Percentiles rank a stretch among this genome's conserved stretches.
Conservation (phyloP, 2,888 invertebrate species). For the Zygaena filipendulae region DNA sequence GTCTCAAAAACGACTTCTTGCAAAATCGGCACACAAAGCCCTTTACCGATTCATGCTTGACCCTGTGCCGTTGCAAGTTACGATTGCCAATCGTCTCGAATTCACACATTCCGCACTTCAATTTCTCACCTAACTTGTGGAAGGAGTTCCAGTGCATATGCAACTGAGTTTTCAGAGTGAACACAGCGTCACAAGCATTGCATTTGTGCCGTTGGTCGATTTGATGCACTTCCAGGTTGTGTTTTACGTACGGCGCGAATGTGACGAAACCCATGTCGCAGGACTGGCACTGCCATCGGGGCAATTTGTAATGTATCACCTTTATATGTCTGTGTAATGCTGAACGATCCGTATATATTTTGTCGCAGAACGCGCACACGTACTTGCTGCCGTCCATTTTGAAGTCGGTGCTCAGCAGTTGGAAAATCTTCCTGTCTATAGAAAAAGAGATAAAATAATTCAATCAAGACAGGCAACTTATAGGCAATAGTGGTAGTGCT, state of each 20-base stretch:
- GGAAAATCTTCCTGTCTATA: constrained; percentile 28
- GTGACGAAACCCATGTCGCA: no score
- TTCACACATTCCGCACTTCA: constrained; percentile 40
- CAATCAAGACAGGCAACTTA: not conserved
- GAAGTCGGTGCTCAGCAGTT: constrained; percentile 31
- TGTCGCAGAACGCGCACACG: constrained; percentile 32
- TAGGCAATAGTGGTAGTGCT: no score
- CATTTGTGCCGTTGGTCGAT: constrained; percentile 43
- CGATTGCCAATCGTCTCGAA: constrained; percentile 45
- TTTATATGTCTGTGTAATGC: no score
- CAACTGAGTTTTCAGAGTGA: constrained; percentile 46
- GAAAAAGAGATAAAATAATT: constrained; percentile 31
- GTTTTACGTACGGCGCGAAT: no score
- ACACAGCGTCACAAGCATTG: constrained; percentile 41
- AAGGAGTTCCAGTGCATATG: constrained; percentile 39
- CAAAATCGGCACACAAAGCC: constrained; percentile 53
- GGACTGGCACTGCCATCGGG: no score
- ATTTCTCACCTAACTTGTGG: constrained; percentile 45
- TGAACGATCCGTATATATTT: no score
- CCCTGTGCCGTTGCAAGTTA: no score
- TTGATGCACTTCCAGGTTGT: constrained; percentile 37
- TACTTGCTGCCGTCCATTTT: constrained; percentile 24
- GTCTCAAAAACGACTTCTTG: constrained; percentile 47
- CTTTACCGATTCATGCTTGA: constrained; percentile 38
- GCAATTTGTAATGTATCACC: no score